These are phyloP conservation scores for Bos taurus DNA, from an alignment of 2,113 vertebrate genomes.

Conservation along the genomic window ARS-UCD2.0 NC_037342.1:74766501-74767000, in stretches of 20 bases:
- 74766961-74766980: neutral
- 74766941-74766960: neutral
- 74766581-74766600: neutral
- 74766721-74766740: neutral
- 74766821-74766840: neutral
- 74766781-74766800: rapidly evolving
- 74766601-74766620: rapidly evolving
- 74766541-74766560: neutral
- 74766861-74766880: neutral
- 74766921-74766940: neutral
- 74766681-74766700: neutral
- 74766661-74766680: neutral
- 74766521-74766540: too few species aligned
- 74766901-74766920: neutral
- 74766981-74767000: too few species aligned
- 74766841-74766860: neutral
- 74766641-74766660: neutral
- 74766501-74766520: too few species aligned
- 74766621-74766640: neutral
- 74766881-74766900: neutral
- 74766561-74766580: neutral
- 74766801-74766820: too few species aligned
- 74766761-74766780: neutral
- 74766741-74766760: neutral
- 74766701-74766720: neutral